A percentile compares a stretch with the other conserved stretches of the same genome.
Evolutionary conservation across 2,113 vertebrate genomes (phyloP).

Genomic region (Muntiacus reevesi): DNA sequence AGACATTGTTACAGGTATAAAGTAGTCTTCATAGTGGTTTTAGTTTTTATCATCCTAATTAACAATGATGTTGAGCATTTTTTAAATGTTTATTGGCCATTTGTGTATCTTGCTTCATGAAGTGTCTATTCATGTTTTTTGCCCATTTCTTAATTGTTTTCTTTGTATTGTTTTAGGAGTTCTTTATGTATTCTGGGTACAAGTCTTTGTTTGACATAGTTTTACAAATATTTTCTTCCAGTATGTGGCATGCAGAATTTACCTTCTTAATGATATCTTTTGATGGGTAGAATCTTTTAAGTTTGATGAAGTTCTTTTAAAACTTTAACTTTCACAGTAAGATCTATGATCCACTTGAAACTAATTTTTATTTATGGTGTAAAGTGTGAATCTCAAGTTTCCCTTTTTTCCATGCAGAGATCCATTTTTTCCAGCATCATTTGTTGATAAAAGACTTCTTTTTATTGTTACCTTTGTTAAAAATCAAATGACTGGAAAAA

Average conservation of each 20-base stretch:
- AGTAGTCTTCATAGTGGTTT: slow-evolving; percentile 2
- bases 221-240: background rate
- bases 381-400: background rate
- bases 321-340: background rate
- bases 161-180: background rate
- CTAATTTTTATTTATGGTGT: background rate
- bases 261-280: background rate
- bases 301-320: background rate
- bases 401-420: background rate
- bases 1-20: background rate
- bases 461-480: background rate
- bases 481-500: background rate
- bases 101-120: background rate
- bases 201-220: background rate
- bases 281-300: background rate
- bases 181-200: background rate
- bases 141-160: background rate
- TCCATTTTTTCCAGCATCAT: background rate
- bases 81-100: background rate
- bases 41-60: background rate
- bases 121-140: background rate
- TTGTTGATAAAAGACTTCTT: background rate
- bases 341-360: background rate
- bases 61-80: background rate
- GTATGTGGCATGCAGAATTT: background rate